Base-by-base conservation (phyloP, 2,888 invertebrate species). In the Maniola hyperantus region DNA sequence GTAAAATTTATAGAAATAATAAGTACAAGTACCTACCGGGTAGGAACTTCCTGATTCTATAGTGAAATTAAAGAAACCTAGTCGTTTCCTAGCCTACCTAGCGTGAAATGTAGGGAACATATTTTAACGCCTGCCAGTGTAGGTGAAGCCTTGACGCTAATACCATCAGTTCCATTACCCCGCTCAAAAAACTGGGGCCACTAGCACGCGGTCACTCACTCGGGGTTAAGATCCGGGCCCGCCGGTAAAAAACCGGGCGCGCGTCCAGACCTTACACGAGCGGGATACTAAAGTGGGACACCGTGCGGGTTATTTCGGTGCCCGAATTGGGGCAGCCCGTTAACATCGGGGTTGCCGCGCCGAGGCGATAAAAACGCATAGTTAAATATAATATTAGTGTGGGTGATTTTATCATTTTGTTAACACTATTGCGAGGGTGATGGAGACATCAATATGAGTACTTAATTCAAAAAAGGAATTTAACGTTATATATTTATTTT, bases 251-350 rank as follows among this genome's bases (percentile, higher is more conserved):
- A 73, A 70, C 69, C 72, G 70, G 68, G 67, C 65, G 66, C 53
- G 64, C 64, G 66, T 70, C 69, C 69, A 66, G 68, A 72, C 71
- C 71, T 65, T 68, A 78, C 70, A 67, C 71, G 73, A 68, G 78
- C 72, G 74, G 81, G 82, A 81, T 82, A 77, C 34, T 77, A 81
- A 91, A 84, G 80, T 89, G 83, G 89, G 85, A 83, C 89, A 85
- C 77, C 77, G 80, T 77, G 79, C 83, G 79, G 73, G 81, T 87
- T 91, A 92, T 92, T 91, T 91, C 80, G 82, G 88, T 83, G 78
- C 79, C 81, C 81, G 83, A 92, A 89, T 87, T 89, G 83, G 89
- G 85, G 80, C 89, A 83, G 80, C 83, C 84, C 83, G 87, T 87
- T 88, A 86, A 85, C 87, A 86, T 87, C 84, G 84, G 81, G 86